Percentiles rank a stretch among this genome's conserved stretches.
Conservation (phyloP, 2,113 vertebrate species). For the Propithecus coquereli region DNA sequence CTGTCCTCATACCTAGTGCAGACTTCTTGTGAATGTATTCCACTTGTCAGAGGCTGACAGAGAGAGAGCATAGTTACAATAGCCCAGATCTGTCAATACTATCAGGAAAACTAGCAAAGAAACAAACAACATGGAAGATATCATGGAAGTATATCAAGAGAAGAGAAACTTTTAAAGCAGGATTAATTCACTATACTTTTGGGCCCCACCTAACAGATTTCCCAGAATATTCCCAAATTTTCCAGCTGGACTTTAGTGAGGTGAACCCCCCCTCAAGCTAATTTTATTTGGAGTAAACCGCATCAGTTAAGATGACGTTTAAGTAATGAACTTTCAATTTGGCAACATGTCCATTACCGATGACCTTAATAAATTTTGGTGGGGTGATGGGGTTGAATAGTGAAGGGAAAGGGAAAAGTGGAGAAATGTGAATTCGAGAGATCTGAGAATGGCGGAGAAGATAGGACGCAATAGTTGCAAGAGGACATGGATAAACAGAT, state of each 20-base stretch:
- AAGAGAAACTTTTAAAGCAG: not conserved
- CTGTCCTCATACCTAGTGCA: not conserved
- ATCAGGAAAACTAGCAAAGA: not conserved
- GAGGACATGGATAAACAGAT: not conserved
- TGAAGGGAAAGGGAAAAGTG: not conserved
- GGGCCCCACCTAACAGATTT: not conserved
- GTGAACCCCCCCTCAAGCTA: not conserved
- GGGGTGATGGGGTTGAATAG: not conserved
- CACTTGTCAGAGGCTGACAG: conserved; percentile 1
- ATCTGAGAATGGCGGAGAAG: not conserved
- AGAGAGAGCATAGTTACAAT: not conserved
- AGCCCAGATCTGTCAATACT: not conserved
- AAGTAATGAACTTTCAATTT: not conserved
- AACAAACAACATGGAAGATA: not conserved
- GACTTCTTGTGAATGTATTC: conserved; percentile 2
- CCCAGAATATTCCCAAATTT: not conserved
- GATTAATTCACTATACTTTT: not conserved
- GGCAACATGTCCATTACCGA: not conserved
- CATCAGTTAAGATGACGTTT: not conserved
- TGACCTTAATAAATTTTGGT: not conserved
- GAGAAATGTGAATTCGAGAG: not conserved
- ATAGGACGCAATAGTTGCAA: not conserved
- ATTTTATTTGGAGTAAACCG: not conserved
- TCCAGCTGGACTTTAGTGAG: not conserved
- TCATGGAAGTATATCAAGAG: not conserved